Evolutionary conservation across 2,888 invertebrate genomes (phyloP).

Genomic region (Galerucella pusilla): DNA sequence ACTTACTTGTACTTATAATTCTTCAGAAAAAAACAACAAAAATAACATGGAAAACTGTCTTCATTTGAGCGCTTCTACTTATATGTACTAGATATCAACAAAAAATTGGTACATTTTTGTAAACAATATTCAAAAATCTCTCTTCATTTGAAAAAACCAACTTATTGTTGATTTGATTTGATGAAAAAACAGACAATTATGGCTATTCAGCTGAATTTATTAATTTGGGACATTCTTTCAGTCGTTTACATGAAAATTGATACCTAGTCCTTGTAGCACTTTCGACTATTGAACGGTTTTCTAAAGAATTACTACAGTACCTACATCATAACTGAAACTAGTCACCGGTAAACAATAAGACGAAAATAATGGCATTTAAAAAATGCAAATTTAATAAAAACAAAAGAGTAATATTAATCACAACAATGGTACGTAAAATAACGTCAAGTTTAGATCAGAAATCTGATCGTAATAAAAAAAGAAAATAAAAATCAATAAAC

Average conservation of each 20-base stretch:
- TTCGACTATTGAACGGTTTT: background rate
- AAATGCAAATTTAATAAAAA: conserved; percentile 52
- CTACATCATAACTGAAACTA: conserved; percentile 33
- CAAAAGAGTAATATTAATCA: conserved; percentile 59
- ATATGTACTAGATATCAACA: too few relatives aligned
- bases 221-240: too few relatives aligned
- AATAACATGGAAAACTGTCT: background rate
- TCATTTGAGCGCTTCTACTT: too few relatives aligned
- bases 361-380: conserved; percentile 44
- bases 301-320: conserved; percentile 25
- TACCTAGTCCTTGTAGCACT: background rate
- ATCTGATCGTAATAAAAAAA: conserved; percentile 54
- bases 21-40: conserved; percentile 5
- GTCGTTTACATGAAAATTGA: background rate
- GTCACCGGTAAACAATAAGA: conserved; percentile 42
- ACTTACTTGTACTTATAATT: conserved; percentile 14
- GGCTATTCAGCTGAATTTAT: too few relatives aligned
- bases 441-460: conserved; percentile 59
- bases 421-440: conserved; percentile 61
- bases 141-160: too few relatives aligned
- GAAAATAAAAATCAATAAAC: conserved; percentile 55
- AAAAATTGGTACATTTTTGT: too few relatives aligned
- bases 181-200: too few relatives aligned
- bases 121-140: too few relatives aligned
- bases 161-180: too few relatives aligned